Conservation (phyloP, 2,888 invertebrate genomes). For the Noctua janthe region DNA sequence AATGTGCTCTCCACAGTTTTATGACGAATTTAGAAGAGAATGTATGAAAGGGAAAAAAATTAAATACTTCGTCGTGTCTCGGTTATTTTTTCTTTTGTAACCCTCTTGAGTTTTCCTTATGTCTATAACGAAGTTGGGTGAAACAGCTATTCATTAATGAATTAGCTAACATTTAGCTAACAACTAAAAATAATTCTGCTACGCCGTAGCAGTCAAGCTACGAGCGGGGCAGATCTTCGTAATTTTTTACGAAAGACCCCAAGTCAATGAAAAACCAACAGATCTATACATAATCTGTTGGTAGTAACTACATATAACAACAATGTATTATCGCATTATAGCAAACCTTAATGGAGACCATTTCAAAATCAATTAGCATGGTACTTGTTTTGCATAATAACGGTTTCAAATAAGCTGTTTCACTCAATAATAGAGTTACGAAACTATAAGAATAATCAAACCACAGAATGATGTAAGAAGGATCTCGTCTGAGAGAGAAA, state of each 20-base stretch:
- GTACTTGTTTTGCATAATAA: constrained; percentile 8
- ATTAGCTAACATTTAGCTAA: background rate
- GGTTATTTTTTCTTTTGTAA: constrained; percentile 82
- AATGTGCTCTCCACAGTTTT: constrained; percentile 90
- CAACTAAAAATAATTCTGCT: background rate
- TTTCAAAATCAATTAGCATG: constrained; percentile 21
- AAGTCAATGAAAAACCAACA: background rate
- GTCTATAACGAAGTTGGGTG: constrained; percentile 9
- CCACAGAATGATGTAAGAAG: constrained; percentile 20
- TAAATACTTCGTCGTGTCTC: constrained; percentile 91
- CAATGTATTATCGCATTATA: background rate
- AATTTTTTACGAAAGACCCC: background rate
- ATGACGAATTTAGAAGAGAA: constrained; percentile 90
- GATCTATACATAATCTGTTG: background rate
- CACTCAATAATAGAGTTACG: constrained; percentile 30
- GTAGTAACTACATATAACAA: background rate
- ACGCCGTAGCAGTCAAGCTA: constrained; percentile 22
- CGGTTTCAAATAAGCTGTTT: constrained; percentile 28
- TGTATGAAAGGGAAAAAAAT: constrained; percentile 89
- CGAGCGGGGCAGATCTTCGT: background rate
- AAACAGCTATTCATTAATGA: background rate
- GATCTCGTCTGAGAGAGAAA: constrained; percentile 26
- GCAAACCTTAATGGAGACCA: constrained; percentile 1
- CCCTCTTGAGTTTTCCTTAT: constrained; percentile 64
- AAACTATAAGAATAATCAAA: constrained; percentile 29